phyloP scores from a whole-genome alignment of 2,113 vertebrate species.

The Notarius lentiginosus region DNA sequence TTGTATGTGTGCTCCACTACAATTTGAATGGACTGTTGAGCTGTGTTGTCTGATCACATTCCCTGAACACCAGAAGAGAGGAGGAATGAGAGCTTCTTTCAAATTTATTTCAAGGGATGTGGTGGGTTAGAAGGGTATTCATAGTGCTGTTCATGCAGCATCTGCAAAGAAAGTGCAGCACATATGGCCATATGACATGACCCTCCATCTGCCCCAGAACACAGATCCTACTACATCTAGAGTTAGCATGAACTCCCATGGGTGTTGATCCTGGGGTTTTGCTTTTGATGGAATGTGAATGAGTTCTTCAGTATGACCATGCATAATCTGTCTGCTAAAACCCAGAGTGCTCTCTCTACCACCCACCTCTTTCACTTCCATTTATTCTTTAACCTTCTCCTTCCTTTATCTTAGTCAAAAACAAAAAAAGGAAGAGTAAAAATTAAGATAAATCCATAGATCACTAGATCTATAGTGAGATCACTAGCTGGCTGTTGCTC shows the following conservation, averaged over 20 bases:
- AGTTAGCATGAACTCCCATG: neutral
- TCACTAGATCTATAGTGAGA: too few species aligned
- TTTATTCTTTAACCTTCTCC: too few species aligned
- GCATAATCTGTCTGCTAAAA: conserved; percentile 1
- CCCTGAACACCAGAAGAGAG: neutral
- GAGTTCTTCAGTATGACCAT: conserved; percentile 14
- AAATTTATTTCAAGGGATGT: neutral
- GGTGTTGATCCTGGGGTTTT: neutral
- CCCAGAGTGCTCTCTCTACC: neutral
- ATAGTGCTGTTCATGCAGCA: conserved; percentile 7
- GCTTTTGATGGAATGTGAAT: conserved; percentile 17
- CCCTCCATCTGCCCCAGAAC: neutral
- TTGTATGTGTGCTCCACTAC: neutral
- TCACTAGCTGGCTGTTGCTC: too few species aligned
- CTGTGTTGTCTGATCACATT: neutral
- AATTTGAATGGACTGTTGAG: neutral
- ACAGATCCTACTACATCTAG: neutral
- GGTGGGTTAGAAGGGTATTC: conserved; percentile 9
- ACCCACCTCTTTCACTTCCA: neutral
- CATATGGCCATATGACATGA: neutral
- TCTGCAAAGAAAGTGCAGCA: conserved; percentile 1
- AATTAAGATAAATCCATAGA: too few species aligned
- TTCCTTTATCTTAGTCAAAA: too few species aligned
- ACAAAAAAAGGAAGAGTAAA: too few species aligned
- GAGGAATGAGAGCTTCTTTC: neutral